These are phyloP conservation scores for Halcyon leucocephala DNA, from an alignment of 2,797 vertebrate species.

Conservation along the genomic window DNA sequence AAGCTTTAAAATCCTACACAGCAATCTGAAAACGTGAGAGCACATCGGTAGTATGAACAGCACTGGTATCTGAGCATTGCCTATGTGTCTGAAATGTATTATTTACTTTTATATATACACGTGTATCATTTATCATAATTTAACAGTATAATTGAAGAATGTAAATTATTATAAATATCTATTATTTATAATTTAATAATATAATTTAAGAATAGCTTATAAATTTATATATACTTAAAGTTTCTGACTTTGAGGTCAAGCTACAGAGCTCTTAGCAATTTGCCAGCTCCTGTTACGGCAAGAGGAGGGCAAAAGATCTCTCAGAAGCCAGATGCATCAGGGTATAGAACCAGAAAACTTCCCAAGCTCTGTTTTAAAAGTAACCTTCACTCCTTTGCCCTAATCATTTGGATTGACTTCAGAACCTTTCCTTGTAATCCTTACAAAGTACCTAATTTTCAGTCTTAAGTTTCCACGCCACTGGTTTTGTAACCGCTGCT, in stretches of 20 bases:
- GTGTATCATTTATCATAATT: too few species aligned
- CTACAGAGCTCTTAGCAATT: background rate
- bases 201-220: too few species aligned
- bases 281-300: background rate
- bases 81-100: background rate
- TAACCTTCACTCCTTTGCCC: background rate
- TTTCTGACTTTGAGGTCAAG: background rate
- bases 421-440: background rate
- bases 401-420: background rate
- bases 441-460: background rate
- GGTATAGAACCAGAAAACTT: background rate
- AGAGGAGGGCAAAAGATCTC: background rate
- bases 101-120: background rate
- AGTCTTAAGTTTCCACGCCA: background rate
- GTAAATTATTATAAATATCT: too few species aligned
- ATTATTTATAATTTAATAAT: too few species aligned
- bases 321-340: background rate
- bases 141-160: too few species aligned
- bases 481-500: background rate
- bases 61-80: accelerated
- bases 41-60: background rate
- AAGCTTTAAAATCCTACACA: background rate
- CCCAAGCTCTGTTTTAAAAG: background rate
- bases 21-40: background rate
- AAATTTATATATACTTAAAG: too few species aligned